These are phyloP conservation scores for Callyntrura guangdongensis DNA, from an alignment of 2,888 invertebrate species.

Conservation along the genomic window DNA sequence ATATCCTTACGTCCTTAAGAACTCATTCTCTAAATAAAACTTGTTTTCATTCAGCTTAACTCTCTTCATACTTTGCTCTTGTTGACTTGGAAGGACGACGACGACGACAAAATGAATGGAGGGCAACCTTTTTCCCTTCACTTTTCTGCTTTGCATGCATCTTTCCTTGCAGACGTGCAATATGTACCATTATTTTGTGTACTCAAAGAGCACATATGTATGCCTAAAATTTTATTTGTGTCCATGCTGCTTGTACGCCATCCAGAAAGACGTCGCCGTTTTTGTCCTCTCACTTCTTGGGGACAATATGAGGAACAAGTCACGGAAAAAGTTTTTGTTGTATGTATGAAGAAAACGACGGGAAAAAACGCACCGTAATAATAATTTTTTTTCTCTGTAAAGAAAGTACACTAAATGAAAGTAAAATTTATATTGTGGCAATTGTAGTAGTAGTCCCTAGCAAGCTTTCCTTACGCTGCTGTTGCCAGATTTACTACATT, in stretches of 20 bases:
- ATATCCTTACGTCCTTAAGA: too few species aligned
- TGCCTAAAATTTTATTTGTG: slow-evolving; percentile 26
- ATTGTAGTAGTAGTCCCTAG: too few species aligned
- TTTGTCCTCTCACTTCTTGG: neutral
- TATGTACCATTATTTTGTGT: neutral
- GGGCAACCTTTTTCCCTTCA: neutral
- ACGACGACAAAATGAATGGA: slow-evolving; percentile 46
- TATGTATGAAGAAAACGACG: neutral
- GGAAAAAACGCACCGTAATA: slow-evolving; percentile 26
- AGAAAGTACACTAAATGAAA: slow-evolving; percentile 31
- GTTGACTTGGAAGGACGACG: neutral
- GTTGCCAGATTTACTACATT: slow-evolving; percentile 10
- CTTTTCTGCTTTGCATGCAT: slow-evolving; percentile 48
- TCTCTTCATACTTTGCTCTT: neutral
- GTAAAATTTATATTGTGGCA: slow-evolving; percentile 42
- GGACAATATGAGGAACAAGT: neutral
- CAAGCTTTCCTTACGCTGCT: neutral
- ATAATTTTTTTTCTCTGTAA: slow-evolving; percentile 20
- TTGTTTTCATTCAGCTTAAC: slow-evolving; percentile 29
- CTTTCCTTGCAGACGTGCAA: neutral
- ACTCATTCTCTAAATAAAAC: slow-evolving; percentile 23
- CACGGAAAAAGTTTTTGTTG: slow-evolving; percentile 4
- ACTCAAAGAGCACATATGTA: neutral
- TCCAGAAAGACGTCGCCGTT: slow-evolving; percentile 23
- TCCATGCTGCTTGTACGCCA: neutral